Base-by-base conservation (phyloP, 92 coral and sea anemone genomes). In the Chrysogorgia sp. region DNA sequence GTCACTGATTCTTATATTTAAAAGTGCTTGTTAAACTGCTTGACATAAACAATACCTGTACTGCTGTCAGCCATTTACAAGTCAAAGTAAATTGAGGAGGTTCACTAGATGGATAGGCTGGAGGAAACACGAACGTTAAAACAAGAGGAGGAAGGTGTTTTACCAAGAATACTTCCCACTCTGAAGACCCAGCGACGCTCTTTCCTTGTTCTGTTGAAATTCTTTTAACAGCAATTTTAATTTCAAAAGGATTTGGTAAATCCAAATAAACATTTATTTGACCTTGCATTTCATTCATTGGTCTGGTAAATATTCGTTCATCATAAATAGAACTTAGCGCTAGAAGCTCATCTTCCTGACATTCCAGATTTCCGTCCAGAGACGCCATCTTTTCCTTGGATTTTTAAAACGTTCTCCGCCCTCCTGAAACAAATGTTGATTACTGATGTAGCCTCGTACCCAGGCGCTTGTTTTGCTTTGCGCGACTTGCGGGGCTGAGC, bases 321-420 rank as follows among this genome's bases (percentile, higher is more conserved):
- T 94, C 97, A 89, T 89, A 94, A 84, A 94, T 94, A 23, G 98
- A 89, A 56, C 86, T 86, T 32, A 94, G 79, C 20, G 92, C 98
- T 29, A 85, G 83, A 5, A 94, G 84, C 53, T 94, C 98, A 67
- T 94, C 92, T 37, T 87, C 92, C 28, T 94, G 98, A 5, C 81
- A 83, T 58, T 87, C 96, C 55, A 76, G 67, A 37, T 78, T 85
- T 1, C 75, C 89, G 57, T 85, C 97, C 7, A 1, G 20, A 25
- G 76, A 43, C 87, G 91, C 90, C 98, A 93, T 93, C 67, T 87
- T 87, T 31, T 5, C n/a, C 9, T 60, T 24, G 33, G n/a, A n/a
- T n/a, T n/a, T n/a, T n/a, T n/a, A n/a, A n/a, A n/a, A n/a, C n/a
- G n/a, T n/a, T n/a, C n/a, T n/a, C n/a, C n/a, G n/a, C n/a, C n/a